Evolutionary conservation across 2,113 vertebrate genomes (phyloP).

Genomic region (Epinephelus lanceolatus): DNA sequence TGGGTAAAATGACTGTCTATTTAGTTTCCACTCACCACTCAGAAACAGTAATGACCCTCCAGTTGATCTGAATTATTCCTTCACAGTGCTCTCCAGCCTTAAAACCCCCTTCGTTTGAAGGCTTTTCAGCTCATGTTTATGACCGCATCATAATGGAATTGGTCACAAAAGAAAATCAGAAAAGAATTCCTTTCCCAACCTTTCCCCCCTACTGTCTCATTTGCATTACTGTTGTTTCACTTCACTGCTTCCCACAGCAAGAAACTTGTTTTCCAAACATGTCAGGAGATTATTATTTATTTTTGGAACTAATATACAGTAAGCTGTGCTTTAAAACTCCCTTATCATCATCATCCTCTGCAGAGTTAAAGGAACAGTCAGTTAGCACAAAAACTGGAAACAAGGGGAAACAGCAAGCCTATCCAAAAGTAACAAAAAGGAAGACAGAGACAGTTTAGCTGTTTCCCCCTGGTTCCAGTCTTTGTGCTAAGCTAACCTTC

Average conservation of each 20-base stretch:
- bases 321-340: not conserved
- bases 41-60: constrained; percentile 42
- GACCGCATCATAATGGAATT: constrained; percentile 2
- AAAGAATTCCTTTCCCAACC: not conserved
- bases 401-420: not conserved
- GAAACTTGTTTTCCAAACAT: not conserved
- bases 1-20: constrained; percentile 26
- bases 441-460: not conserved
- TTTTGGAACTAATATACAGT: not conserved
- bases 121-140: constrained; percentile 24
- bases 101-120: constrained; percentile 8
- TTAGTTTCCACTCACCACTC: constrained; percentile 35
- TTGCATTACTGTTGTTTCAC: constrained; percentile 6
- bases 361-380: not conserved
- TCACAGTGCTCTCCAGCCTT: constrained; percentile 22
- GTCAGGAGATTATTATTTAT: not conserved
- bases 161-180: constrained; percentile 29
- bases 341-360: not conserved
- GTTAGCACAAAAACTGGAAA: not conserved
- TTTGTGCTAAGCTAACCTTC: not conserved
- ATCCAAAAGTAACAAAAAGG: not conserved
- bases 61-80: constrained; percentile 39
- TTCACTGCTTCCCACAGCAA: not conserved
- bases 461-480: not conserved
- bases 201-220: constrained; percentile 3